Percentiles rank a stretch among this genome's conserved stretches.
phyloP scores from a whole-genome alignment of 2,888 invertebrate genomes.

The Sarcophaga subvicina region DNA sequence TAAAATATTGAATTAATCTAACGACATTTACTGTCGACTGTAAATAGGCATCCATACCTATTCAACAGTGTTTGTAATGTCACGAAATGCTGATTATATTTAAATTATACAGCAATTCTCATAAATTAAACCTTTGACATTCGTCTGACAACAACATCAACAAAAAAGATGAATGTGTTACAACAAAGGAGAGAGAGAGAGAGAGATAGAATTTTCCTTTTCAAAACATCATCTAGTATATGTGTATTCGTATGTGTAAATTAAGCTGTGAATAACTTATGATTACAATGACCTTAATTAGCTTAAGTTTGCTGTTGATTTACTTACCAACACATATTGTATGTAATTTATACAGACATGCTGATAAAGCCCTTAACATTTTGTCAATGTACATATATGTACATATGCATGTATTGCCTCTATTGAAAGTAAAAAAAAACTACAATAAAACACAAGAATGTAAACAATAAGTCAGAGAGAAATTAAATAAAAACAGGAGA shows the following conservation, averaged over 20 bases:
- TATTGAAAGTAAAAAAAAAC: background rate
- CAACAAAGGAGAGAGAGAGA: too few relatives aligned
- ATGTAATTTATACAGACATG: too few relatives aligned
- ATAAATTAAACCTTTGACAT: slow-evolving; percentile 42
- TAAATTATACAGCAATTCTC: slow-evolving; percentile 28
- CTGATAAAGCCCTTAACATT: too few relatives aligned
- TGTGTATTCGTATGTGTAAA: background rate
- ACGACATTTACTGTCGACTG: too few relatives aligned
- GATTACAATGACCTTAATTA: slow-evolving; percentile 59
- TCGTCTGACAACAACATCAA: slow-evolving; percentile 17
- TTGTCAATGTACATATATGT: background rate
- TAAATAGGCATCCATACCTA: too few relatives aligned
- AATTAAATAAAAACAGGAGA: slow-evolving; percentile 7
- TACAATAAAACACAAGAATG: background rate
- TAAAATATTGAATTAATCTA: too few relatives aligned
- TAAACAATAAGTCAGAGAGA: background rate
- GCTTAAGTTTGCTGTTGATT: slow-evolving; percentile 26
- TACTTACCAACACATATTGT: background rate
- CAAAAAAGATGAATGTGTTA: background rate
- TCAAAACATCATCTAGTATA: background rate
- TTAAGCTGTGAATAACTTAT: slow-evolving; percentile 17
- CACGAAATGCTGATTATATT: slow-evolving; percentile 37
- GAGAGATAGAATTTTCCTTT: background rate
- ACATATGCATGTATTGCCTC: background rate
- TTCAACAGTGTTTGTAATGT: background rate